Percentiles rank a stretch among this genome's conserved stretches.
phyloP scores from a whole-genome alignment of 2,888 invertebrate genomes.

The Caenorhabditis becei region DNA sequence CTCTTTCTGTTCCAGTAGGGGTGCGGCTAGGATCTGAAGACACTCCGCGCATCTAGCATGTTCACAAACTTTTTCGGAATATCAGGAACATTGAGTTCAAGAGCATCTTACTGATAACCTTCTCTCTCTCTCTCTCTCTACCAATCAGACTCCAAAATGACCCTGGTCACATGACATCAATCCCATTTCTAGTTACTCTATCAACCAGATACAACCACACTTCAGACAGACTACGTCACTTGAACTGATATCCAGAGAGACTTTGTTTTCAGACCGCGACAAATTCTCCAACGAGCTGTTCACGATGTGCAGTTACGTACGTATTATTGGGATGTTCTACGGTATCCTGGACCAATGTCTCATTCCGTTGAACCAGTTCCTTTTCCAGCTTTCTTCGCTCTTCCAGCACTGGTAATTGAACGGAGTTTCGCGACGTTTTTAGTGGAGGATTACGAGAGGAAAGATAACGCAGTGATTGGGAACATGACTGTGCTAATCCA shows the following conservation, averaged over 20 bases:
- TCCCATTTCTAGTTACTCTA: neutral
- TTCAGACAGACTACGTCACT: neutral
- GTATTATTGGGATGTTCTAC: constrained; percentile 46
- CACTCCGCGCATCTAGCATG: no score
- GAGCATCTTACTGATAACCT: no score
- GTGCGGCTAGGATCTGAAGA: no score
- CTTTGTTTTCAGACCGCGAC: constrained; percentile 25
- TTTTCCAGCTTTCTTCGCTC: constrained; percentile 41
- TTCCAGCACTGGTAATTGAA: constrained; percentile 49
- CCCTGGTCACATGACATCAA: neutral
- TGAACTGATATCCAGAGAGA: neutral
- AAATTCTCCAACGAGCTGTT: constrained; percentile 44
- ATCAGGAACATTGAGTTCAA: no score
- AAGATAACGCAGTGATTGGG: constrained; percentile 26
- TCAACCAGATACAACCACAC: neutral
- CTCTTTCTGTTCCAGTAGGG: no score
- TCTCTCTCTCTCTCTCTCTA: no score
- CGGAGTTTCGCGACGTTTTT: constrained; percentile 51
- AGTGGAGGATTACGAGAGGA: constrained; percentile 43
- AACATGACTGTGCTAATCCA: constrained; percentile 29
- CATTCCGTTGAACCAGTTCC: no score
- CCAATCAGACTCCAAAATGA: neutral
- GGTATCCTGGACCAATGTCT: neutral
- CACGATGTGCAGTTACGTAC: constrained; percentile 35
- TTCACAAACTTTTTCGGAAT: no score